Evolutionary conservation across 1,140 invertebrate species (phyloP).

Genomic region (Brachionus calyciflorus): DNA sequence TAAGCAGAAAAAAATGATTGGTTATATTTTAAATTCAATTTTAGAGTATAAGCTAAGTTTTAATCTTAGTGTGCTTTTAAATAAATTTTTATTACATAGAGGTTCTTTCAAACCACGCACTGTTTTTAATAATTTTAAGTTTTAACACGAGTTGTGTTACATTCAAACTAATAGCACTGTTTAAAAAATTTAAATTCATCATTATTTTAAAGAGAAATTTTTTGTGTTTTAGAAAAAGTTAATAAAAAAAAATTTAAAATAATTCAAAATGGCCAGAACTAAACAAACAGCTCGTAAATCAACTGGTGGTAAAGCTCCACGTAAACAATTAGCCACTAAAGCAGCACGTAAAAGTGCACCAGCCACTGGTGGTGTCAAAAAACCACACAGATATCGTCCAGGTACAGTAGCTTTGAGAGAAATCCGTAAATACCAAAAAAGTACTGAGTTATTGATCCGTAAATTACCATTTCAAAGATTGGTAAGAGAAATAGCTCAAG

Average conservation of each 20-base stretch:
- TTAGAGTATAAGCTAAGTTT: too few relatives aligned
- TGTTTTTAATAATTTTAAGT: too few relatives aligned
- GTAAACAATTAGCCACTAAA: slow-evolving; percentile 66
- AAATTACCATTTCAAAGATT: slow-evolving; percentile 80
- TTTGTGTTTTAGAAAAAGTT: too few relatives aligned
- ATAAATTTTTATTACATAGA: too few relatives aligned
- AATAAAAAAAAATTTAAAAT: not conserved
- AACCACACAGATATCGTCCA: slow-evolving; percentile 65
- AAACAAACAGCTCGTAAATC: slow-evolving; percentile 75
- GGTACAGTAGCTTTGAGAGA: slow-evolving; percentile 80
- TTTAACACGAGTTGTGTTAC: too few relatives aligned
- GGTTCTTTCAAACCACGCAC: too few relatives aligned
- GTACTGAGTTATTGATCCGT: slow-evolving; percentile 74
- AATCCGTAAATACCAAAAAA: slow-evolving; percentile 81
- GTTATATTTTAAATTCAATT: too few relatives aligned
- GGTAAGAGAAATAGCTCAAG: slow-evolving; percentile 80
- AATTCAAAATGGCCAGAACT: slow-evolving; percentile 65
- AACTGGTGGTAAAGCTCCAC: slow-evolving; percentile 63
- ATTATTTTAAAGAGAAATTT: too few relatives aligned
- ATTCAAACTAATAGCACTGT: too few relatives aligned
- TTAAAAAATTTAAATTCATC: too few relatives aligned
- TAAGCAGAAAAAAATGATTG: too few relatives aligned
- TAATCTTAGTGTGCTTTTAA: too few relatives aligned
- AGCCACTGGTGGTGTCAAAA: slow-evolving; percentile 64
- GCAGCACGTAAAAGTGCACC: slow-evolving; percentile 66